These are phyloP conservation scores for Choloepus hoffmanni DNA, from an alignment of 2,113 vertebrate genomes.

Conservation along the genomic window DNA sequence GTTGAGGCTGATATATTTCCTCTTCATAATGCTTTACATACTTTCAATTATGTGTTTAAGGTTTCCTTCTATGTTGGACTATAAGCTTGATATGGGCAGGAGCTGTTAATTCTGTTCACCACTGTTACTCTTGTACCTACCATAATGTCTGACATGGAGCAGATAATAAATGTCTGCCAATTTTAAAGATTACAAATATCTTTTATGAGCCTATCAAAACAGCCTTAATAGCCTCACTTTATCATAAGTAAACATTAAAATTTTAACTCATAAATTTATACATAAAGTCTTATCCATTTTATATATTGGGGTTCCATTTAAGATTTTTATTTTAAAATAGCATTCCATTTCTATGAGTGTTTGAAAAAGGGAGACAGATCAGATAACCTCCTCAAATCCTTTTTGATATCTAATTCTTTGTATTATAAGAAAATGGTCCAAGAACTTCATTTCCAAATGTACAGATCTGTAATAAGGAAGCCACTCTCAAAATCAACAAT, in stretches of 20 bases:
- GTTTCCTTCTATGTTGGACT: background rate
- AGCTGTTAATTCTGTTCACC: background rate
- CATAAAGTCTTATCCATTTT: background rate
- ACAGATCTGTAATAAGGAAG: background rate
- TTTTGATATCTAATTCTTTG: background rate
- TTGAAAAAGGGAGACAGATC: background rate
- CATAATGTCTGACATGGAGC: background rate
- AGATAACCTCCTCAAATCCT: background rate
- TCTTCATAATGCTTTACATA: background rate
- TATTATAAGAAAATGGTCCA: background rate
- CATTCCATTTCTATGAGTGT: background rate
- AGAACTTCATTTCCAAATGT: background rate
- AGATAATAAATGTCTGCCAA: background rate
- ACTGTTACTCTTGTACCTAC: background rate
- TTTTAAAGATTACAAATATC: background rate
- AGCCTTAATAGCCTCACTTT: background rate
- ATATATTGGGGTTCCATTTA: background rate
- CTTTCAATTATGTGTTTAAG: background rate
- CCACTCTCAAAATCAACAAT: background rate
- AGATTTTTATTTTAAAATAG: constrained; percentile 43
- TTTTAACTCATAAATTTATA: background rate
- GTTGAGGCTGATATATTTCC: background rate
- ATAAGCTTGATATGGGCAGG: background rate
- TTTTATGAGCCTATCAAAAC: background rate
- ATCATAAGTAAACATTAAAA: background rate